Base-by-base conservation (phyloP, 2,113 vertebrate genomes). In the Indicator indicator region DNA sequence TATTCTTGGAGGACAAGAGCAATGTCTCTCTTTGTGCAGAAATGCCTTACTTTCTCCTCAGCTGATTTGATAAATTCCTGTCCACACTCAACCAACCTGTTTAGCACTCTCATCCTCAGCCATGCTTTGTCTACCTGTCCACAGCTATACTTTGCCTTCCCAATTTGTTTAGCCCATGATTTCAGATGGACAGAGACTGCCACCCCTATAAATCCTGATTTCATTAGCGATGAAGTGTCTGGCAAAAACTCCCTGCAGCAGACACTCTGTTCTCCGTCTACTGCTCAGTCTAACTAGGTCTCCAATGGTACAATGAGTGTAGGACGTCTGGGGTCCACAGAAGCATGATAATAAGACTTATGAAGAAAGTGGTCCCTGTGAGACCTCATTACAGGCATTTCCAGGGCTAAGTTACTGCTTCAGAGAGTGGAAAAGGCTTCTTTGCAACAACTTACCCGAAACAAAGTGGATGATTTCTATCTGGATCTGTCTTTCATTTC, bases 311-410 rank as follows among this genome's bases (percentile, higher is more conserved):
- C 46, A 38, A 85, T 20, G 64, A 79, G 36, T 40, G 7, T 0
- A 33, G 89, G 48, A 85, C 33, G 76, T 60, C 46, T 40, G 7
- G 64, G 30, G 65, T 62, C 40, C 33, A 26, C 6, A 13, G 86
- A 85, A 92, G 80, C 62, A 10, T 3, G 21, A 77, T 95, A 95
- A 96, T 55, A 71, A 93, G 93, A 38, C 56, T 83, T 73, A 65
- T 19, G 76, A 62, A 82, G 78, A 85, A 92, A 93, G 38, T 21
- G 54, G 67, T 95, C 83, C 95, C 93, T 81, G 52, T 1, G 93
- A 95, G 92, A 86, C 71, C 95, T 95, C 93, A 88, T 96, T 97
- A 91, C 70, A 91, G 83, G 18, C 36, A 2, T 67, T 94, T 74
- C 91, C 71, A 72, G 71, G 69, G 58, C 82, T 93, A 92, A 94